These are phyloP conservation scores for Amphilophus citrinellus DNA, from an alignment of 2,113 vertebrate species.

Conservation along the genomic window DNA sequence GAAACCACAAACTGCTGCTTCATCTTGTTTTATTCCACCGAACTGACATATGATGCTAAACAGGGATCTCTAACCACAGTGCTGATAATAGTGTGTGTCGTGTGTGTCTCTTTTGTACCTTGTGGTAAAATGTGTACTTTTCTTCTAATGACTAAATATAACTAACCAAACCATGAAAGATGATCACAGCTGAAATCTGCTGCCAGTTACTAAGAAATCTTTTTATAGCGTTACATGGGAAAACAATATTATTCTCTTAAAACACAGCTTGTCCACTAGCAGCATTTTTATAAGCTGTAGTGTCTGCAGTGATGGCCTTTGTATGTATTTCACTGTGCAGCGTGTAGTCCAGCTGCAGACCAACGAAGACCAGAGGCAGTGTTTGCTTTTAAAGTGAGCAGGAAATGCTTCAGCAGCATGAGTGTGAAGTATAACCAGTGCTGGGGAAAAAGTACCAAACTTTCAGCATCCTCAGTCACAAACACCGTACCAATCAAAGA, in stretches of 20 bases:
- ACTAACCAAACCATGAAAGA: not conserved
- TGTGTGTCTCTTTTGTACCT: not conserved
- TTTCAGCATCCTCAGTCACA: too few relatives aligned
- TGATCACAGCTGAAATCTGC: not conserved
- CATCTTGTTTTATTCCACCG: rapidly evolving
- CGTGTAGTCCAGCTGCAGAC: too few relatives aligned
- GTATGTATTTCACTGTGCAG: too few relatives aligned
- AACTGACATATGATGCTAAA: not conserved
- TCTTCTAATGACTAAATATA: not conserved
- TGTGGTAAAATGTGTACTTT: not conserved
- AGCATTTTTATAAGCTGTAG: not conserved
- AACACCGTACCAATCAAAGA: too few relatives aligned
- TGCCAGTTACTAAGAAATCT: not conserved
- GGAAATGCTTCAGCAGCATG: too few relatives aligned
- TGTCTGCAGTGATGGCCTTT: not conserved
- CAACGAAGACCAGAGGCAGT: too few relatives aligned
- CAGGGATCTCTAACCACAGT: not conserved
- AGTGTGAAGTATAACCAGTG: too few relatives aligned
- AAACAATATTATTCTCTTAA: not conserved
- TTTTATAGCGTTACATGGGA: not conserved
- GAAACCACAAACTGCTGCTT: not conserved
- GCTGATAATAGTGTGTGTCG: not conserved
- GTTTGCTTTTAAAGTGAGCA: too few relatives aligned
- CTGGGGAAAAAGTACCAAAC: too few relatives aligned
- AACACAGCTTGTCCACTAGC: not conserved